Evolutionary conservation across 1,140 invertebrate species (phyloP).

Genomic region (Liolophura sinensis): DNA sequence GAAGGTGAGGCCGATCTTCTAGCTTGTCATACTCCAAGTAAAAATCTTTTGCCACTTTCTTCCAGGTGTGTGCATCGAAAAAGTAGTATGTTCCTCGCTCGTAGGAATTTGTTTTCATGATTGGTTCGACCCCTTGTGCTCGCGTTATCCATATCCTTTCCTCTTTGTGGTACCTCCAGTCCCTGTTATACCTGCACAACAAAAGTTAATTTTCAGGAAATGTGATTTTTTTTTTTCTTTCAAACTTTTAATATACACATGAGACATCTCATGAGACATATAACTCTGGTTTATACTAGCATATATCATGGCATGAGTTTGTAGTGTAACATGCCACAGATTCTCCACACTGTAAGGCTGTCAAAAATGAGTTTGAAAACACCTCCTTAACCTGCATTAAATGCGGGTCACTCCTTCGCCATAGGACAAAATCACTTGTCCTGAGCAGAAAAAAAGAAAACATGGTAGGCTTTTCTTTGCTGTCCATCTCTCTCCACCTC

Average conservation of each 20-base stretch:
- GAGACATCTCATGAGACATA: too few species aligned
- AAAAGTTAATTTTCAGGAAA: background rate
- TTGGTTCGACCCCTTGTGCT: slow-evolving; percentile 86
- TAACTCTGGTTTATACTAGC: too few species aligned
- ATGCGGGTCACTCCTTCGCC: slow-evolving; percentile 3
- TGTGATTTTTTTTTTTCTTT: too few species aligned
- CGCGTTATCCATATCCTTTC: slow-evolving; percentile 99
- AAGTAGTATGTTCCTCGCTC: slow-evolving; percentile 98
- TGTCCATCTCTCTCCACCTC: too few species aligned
- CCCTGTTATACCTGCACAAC: slow-evolving; percentile 79
- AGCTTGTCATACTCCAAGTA: slow-evolving; percentile 97
- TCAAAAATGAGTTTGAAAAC: too few species aligned
- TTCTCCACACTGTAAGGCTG: too few species aligned
- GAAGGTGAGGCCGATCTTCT: slow-evolving; percentile 76
- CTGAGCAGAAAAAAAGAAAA: slow-evolving; percentile 10
- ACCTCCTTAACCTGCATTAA: background rate
- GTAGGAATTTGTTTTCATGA: slow-evolving; percentile 93
- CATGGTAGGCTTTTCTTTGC: too few species aligned
- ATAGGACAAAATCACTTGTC: slow-evolving; percentile 1
- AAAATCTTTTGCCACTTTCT: slow-evolving; percentile 93
- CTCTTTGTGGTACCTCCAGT: slow-evolving; percentile 99
- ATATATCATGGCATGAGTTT: too few species aligned
- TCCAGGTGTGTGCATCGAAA: slow-evolving; percentile 95
- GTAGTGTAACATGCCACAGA: too few species aligned
- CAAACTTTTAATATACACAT: too few species aligned